Conservation (phyloP, 2,797 vertebrate species). For the Pangasius larnaudii region DNA sequence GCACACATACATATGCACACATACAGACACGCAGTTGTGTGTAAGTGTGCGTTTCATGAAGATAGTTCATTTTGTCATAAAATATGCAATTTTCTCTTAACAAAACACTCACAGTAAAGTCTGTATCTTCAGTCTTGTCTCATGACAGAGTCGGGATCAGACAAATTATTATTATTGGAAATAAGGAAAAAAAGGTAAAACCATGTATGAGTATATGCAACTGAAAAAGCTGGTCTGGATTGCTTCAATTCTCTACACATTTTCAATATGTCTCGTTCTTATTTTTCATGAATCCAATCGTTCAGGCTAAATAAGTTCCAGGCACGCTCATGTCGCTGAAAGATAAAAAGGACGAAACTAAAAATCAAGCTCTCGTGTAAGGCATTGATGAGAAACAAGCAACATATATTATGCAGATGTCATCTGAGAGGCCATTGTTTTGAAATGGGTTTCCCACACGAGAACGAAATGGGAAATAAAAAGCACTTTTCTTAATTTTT, state of each 20-base stretch:
- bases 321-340: slow-evolving; percentile 71
- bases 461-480: slow-evolving; percentile 79
- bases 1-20: not conserved
- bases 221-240: slow-evolving; percentile 64
- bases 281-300: slow-evolving; percentile 67
- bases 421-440: slow-evolving; percentile 77
- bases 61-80: slow-evolving; percentile 80
- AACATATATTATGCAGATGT: slow-evolving; percentile 75
- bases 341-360: slow-evolving; percentile 48
- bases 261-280: slow-evolving; percentile 71
- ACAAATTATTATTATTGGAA: slow-evolving; percentile 71
- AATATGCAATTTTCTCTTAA: slow-evolving; percentile 80
- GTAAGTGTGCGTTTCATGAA: slow-evolving; percentile 74
- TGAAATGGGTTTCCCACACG: slow-evolving; percentile 71
- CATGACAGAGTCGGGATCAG: slow-evolving; percentile 68
- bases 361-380: slow-evolving; percentile 47
- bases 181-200: slow-evolving; percentile 56
- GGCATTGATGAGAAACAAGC: slow-evolving; percentile 65
- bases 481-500: slow-evolving; percentile 83
- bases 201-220: slow-evolving; percentile 69
- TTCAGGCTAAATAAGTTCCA: slow-evolving; percentile 67
- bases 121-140: slow-evolving; percentile 73
- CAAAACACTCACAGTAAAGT: slow-evolving; percentile 83
- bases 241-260: slow-evolving; percentile 66
- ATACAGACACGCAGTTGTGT: slow-evolving; percentile 48